These are phyloP conservation scores for Crocidura indochinensis DNA, from an alignment of 2,797 vertebrate species.

Conservation along the genomic window DNA sequence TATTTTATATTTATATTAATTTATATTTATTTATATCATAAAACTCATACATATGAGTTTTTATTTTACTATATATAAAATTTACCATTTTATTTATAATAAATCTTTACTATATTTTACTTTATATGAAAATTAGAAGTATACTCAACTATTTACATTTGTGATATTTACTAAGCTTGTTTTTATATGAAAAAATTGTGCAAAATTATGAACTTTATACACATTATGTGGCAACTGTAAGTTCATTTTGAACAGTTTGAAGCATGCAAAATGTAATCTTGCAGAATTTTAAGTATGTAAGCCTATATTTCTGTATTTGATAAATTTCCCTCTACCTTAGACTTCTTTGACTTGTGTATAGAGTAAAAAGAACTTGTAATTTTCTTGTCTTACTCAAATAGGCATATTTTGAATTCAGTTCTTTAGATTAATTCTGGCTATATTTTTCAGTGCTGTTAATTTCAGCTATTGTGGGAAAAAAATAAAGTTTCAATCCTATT, in stretches of 20 bases:
- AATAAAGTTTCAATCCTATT: neutral
- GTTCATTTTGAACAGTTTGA: neutral
- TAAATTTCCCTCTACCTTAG: neutral
- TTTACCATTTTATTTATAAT: too few relatives aligned
- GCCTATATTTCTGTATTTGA: slow-evolving; percentile 1
- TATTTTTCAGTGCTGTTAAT: slow-evolving; percentile 20
- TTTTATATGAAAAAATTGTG: neutral
- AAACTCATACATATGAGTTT: too few relatives aligned
- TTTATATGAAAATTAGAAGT: neutral
- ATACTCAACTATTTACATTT: neutral
- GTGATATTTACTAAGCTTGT: neutral
- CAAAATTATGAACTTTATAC: neutral
- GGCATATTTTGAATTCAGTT: neutral
- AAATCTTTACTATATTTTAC: neutral
- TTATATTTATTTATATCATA: too few relatives aligned
- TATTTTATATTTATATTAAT: too few relatives aligned
- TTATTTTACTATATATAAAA: too few relatives aligned
- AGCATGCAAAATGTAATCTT: slow-evolving; percentile 36
- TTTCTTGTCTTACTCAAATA: neutral
- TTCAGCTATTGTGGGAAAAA: neutral
- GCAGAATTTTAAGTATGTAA: slow-evolving; percentile 49
- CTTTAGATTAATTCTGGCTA: neutral
- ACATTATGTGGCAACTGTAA: neutral
- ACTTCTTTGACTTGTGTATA: neutral
- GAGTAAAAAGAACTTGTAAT: neutral